Base-by-base conservation (phyloP, 2,113 vertebrate species). In the Centropus bengalensis region DNA sequence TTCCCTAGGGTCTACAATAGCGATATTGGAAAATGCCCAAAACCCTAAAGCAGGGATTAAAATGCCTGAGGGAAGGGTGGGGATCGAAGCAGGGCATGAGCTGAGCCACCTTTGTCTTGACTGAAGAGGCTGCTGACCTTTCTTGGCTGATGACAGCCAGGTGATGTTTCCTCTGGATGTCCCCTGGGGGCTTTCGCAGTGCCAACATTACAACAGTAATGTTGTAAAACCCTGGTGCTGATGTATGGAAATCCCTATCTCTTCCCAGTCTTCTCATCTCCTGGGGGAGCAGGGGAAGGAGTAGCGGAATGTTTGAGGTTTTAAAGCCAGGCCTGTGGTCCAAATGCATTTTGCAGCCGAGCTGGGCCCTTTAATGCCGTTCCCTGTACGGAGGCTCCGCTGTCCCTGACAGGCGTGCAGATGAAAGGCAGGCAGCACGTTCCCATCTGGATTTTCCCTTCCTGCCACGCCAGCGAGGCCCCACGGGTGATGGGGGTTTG, bases 371-470 rank as follows among this genome's bases (percentile, higher is more conserved):
- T 22, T 12, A 9, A n/a, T 6, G 4, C 44, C 8, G 3, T 70
- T 38, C 52, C 40, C 38, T 1, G 0, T 11, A 0, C 30, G 8
- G 59, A 24, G 51, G 63, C 75, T 66, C 60, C 14, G 22, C 14
- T 3, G 68, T 2, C 77, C 5, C 0, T 5, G 23, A 3, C 24
- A 38, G 71, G 32, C 0, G 1, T 33, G 59, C n/a, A 51, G 3
- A 11, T 9, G 24, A 54, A 21, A 5, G 60, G 17, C 27, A 14
- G 33, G 74, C 58, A 27, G n/a, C 63, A 7, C 7, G 0, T 69
- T 63, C 26, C 33, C 60, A 9, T 13, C 58, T n/a, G 80, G 28
- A n/a, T 3, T 26, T 47, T 33, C 14, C 19, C 23, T 8, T 51
- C 63, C 28, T 10, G 32, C 9, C 10, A 1, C 40, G 7, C 18